phyloP scores from a whole-genome alignment of 2,888 invertebrate genomes.

The Macroteleia sp. region DNA sequence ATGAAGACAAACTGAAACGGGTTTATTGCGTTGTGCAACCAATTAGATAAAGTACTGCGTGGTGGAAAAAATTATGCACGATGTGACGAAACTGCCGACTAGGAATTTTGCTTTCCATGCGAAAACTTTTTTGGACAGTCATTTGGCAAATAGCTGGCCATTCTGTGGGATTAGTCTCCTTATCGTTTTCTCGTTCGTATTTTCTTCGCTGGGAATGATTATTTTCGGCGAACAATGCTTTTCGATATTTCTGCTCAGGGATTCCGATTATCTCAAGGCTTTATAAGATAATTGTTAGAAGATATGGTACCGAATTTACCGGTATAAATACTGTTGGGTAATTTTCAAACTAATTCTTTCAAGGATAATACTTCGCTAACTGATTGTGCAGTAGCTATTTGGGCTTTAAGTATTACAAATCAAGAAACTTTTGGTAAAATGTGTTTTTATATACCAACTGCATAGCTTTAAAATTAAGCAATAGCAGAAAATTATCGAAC shows the following conservation, averaged over 20 bases:
- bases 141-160: conserved; percentile 29
- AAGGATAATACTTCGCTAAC: not conserved
- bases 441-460: no score
- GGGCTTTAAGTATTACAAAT: no score
- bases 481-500: no score
- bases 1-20: conserved; percentile 3
- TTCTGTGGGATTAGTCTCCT: conserved; percentile 30
- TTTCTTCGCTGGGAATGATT: conserved; percentile 9
- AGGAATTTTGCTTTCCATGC: not conserved
- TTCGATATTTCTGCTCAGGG: conserved; percentile 14
- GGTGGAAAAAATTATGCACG: conserved; percentile 19
- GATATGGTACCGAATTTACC: conserved; percentile 3
- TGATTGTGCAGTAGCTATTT: no score
- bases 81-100: not conserved
- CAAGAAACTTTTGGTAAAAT: no score
- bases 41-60: conserved; percentile 11
- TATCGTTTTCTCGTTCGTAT: conserved; percentile 33
- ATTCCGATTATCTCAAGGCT: conserved; percentile 16
- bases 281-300: conserved; percentile 25
- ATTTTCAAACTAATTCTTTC: conserved; percentile 13
- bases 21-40: not conserved
- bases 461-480: no score
- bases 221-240: conserved; percentile 14
- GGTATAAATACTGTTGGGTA: conserved; percentile 2
- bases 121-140: conserved; percentile 32